Percentiles rank a stretch among this genome's conserved stretches.
Conservation (phyloP, 2,113 vertebrate genomes). For the Ptychochromis oligacanthus region DNA sequence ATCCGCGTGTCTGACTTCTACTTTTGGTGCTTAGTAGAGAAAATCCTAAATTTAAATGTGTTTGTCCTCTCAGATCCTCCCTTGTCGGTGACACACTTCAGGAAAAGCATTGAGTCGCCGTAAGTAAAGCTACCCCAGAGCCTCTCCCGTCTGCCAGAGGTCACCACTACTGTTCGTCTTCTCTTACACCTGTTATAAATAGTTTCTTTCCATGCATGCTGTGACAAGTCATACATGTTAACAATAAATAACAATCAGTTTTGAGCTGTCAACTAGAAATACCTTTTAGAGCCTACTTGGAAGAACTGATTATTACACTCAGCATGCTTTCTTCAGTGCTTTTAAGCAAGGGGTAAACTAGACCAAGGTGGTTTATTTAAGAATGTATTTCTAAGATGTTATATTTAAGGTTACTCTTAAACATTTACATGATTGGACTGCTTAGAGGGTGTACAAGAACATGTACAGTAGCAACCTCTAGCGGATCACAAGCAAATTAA, state of each 20-base stretch:
- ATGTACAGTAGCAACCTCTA: conserved; percentile 54
- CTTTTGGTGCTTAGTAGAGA: background rate
- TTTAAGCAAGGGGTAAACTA: background rate
- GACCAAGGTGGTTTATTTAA: background rate
- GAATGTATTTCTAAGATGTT: background rate
- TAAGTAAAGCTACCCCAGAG: conserved; percentile 83
- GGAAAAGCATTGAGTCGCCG: conserved; percentile 99
- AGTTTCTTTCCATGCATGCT: background rate
- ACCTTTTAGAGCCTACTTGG: background rate
- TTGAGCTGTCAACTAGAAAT: background rate
- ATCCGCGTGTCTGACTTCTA: conserved; percentile 5
- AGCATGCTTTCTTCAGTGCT: background rate
- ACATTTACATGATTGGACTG: background rate
- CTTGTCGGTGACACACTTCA: conserved; percentile 98
- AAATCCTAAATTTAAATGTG: conserved; percentile 43
- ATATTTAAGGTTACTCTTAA: background rate
- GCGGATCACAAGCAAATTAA: conserved; percentile 53
- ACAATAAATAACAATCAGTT: background rate
- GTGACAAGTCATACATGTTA: background rate
- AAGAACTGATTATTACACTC: background rate
- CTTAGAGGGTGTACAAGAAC: conserved; percentile 42
- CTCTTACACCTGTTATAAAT: conserved; percentile 27
- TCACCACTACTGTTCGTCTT: conserved; percentile 37
- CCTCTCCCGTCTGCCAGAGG: conserved; percentile 43
- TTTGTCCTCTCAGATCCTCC: conserved; percentile 91